Conservation (phyloP, 2,797 vertebrate genomes). For the Alca torda region DNA sequence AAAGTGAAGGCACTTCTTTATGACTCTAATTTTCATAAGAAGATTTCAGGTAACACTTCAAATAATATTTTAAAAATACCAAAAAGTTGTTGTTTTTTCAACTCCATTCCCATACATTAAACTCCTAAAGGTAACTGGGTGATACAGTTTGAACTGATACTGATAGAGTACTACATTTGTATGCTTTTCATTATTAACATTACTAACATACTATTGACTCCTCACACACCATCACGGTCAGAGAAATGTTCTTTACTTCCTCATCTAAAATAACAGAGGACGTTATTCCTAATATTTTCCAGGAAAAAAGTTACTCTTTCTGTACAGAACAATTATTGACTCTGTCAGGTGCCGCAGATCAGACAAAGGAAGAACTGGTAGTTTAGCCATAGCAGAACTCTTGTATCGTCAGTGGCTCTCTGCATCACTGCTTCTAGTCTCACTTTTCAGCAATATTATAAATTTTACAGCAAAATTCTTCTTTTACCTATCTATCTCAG, state of each 20-base stretch:
- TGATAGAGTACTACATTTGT: neutral
- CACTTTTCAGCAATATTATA: neutral
- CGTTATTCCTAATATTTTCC: neutral
- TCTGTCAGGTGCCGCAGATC: neutral
- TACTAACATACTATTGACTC: neutral
- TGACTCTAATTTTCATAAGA: neutral
- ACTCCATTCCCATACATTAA: neutral
- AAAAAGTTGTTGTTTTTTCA: neutral
- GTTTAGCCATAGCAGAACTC: neutral
- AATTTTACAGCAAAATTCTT: neutral
- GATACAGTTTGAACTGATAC: neutral
- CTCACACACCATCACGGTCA: neutral
- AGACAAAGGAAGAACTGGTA: neutral
- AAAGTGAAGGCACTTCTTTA: neutral
- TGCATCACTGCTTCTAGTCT: neutral
- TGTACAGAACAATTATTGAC: neutral
- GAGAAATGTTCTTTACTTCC: neutral
- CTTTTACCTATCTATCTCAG: neutral
- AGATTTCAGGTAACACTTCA: neutral
- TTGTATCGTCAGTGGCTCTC: neutral
- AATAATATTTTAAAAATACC: neutral
- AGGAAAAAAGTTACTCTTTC: neutral
- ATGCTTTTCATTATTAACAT: neutral
- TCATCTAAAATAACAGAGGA: neutral
- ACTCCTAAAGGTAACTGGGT: neutral